Base-by-base conservation (phyloP, 2,113 vertebrate genomes). In the Brienomyrus longianalis region DNA sequence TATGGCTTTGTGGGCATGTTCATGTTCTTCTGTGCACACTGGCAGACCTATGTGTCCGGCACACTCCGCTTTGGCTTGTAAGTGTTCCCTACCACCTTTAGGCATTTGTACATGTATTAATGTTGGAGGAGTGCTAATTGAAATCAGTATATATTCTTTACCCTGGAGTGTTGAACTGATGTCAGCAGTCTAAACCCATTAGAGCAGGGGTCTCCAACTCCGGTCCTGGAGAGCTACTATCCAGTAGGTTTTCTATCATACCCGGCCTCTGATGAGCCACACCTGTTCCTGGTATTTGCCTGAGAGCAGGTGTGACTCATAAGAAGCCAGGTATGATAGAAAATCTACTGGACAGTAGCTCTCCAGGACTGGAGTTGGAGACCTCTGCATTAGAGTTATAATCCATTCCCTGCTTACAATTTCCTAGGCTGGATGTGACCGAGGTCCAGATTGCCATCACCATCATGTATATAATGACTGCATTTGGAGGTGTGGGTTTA, bases 21-120 rank as follows among this genome's bases (percentile, higher is more conserved):
- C 93, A 97, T 99, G 96, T 99, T 99, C 95, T 99, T 98, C 94
- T 99, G 98, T 91, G 98, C 98, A 90, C 98, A 99, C 93, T 99
- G 98, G 98, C 98, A 99, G 94, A 98, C 98, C 56, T 99, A 99
- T 0, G 98, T 99, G 83, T 99, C 98, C 0, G 98, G 98, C 90
- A 97, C 97, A 0, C 95, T 99, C 54, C 97, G 96, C 90, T 99
- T 99, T 92, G 97, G 97, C 94, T 95, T 97, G 98, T 99, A 95
- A 97, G 98, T 97, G 90, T 74, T 39, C 50, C 3, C 59, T 1
- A 43, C 35, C 27, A 31, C 47, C 70, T 80, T 9, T 43, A n/a
- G n/a, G 7, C 3, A 1, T 21, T 45, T 62, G 43, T 10, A 66
- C 21, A 19, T 59, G 35, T 51, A 51, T 86, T 54, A 86, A 31